Evolutionary conservation across 30 jellyfish, hydroid and myxozoan genomes (phyloP).

Genomic region (Aurelia sp.): DNA sequence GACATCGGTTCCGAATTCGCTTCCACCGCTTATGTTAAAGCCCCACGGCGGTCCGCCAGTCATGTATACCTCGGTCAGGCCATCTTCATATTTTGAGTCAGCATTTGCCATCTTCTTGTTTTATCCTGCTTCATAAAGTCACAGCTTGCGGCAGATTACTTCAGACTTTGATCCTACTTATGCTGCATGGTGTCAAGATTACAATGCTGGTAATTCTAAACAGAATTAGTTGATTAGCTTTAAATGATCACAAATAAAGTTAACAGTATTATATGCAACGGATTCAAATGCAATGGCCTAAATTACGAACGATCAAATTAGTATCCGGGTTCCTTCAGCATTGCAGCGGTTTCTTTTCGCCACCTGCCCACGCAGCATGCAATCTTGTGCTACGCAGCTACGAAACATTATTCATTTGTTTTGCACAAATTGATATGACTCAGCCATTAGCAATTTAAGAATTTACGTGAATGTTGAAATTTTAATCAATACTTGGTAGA

Average conservation of each 20-base stretch:
- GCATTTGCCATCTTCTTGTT: slow-evolving; percentile 41
- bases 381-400: too few species aligned
- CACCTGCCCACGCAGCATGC: slow-evolving; percentile 22
- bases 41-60: slow-evolving; percentile 99
- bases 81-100: slow-evolving; percentile 10
- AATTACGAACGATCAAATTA: slow-evolving; percentile 8
- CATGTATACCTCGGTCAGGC: slow-evolving; percentile 48
- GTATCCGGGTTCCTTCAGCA: slow-evolving; percentile 49
- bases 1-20: slow-evolving; percentile 82
- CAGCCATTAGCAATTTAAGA: too few species aligned
- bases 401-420: too few species aligned
- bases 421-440: too few species aligned
- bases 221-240: slow-evolving; percentile 6
- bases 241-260: too few species aligned
- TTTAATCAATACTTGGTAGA: too few species aligned
- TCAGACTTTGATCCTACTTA: slow-evolving; percentile 36
- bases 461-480: too few species aligned
- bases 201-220: slow-evolving; percentile 14
- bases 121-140: neutral
- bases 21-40: slow-evolving; percentile 86
- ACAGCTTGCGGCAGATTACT: slow-evolving; percentile 59
- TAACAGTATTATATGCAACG: neutral
- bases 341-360: slow-evolving; percentile 22
- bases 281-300: slow-evolving; percentile 20
- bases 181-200: slow-evolving; percentile 38